Conservation (phyloP, 2,888 invertebrate genomes). For the Pycnomerus fuliginosus region DNA sequence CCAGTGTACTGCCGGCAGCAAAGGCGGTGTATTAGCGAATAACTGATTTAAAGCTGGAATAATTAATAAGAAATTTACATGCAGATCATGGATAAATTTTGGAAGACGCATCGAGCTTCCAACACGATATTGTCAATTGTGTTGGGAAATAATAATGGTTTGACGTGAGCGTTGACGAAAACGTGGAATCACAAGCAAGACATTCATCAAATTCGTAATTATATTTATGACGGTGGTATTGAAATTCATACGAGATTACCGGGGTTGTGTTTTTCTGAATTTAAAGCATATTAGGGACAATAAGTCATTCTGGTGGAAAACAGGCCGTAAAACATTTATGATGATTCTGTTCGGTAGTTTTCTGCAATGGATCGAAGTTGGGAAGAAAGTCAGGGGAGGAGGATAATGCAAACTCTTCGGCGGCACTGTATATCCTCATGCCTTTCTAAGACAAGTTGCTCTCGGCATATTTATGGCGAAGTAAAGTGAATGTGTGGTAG, state of each 20-base stretch:
- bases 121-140: constrained; percentile 22
- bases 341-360: constrained; percentile 19
- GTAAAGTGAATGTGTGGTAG: constrained; percentile 30
- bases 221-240: too few species aligned
- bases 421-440: constrained; percentile 11
- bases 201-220: too few species aligned
- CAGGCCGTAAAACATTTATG: constrained; percentile 21
- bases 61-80: constrained; percentile 4
- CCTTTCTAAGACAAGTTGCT: constrained; percentile 28
- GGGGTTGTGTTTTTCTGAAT: too few species aligned
- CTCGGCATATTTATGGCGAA: constrained; percentile 25
- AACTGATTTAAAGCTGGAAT: constrained; percentile 5
- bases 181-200: too few species aligned
- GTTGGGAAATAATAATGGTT: too few species aligned
- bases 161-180: too few species aligned
- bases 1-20: constrained; percentile 1
- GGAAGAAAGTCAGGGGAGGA: constrained; percentile 10
- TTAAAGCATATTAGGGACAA: too few species aligned
- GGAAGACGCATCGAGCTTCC: constrained; percentile 1
- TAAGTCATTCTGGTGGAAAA: constrained; percentile 13
- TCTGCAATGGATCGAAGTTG: constrained; percentile 11
- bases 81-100: constrained; percentile 1
- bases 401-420: constrained; percentile 1
- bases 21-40: too few species aligned
- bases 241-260: too few species aligned